Evolutionary conservation across 2,797 vertebrate species (phyloP).

Genomic region (Aulostomus chinensis): DNA sequence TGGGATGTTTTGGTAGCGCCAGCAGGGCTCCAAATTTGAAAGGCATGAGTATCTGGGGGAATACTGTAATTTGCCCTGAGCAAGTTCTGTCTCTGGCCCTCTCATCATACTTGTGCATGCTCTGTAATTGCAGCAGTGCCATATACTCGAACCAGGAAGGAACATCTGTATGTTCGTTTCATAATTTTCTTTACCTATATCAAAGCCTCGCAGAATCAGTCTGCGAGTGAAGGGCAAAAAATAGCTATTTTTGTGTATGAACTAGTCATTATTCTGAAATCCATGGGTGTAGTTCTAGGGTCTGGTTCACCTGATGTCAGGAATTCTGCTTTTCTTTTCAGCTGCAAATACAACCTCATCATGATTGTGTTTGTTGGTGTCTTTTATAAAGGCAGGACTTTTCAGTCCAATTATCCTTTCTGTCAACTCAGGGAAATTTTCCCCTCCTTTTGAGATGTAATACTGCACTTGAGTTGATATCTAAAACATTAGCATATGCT

Average conservation of each 20-base stretch:
- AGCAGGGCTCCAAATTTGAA: conserved; percentile 28
- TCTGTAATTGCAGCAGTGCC: conserved; percentile 72
- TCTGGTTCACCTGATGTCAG: no score
- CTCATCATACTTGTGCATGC: conserved; percentile 69
- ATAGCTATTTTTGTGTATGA: conserved; percentile 40
- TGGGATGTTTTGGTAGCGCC: conserved; percentile 42
- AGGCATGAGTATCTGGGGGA: conserved; percentile 49
- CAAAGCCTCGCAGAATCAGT: conserved; percentile 50
- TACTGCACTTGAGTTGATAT: no score
- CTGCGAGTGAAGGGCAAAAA: conserved; percentile 36
- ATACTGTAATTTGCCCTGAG: conserved; percentile 72
- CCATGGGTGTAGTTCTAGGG: background rate
- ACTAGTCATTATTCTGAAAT: conserved; percentile 59
- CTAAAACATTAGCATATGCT: background rate
- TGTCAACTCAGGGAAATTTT: background rate
- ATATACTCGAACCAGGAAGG: conserved; percentile 63
- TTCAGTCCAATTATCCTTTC: no score
- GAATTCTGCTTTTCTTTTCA: no score
- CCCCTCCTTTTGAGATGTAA: background rate
- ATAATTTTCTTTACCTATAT: conserved; percentile 67
- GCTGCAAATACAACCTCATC: no score
- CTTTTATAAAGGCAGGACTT: no score
- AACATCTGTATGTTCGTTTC: conserved; percentile 80
- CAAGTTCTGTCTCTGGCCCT: conserved; percentile 56
- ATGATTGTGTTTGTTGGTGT: no score